These are phyloP conservation scores for Cryptus viduatorius DNA, from an alignment of 2,888 invertebrate species.

Conservation along the genomic window DNA sequence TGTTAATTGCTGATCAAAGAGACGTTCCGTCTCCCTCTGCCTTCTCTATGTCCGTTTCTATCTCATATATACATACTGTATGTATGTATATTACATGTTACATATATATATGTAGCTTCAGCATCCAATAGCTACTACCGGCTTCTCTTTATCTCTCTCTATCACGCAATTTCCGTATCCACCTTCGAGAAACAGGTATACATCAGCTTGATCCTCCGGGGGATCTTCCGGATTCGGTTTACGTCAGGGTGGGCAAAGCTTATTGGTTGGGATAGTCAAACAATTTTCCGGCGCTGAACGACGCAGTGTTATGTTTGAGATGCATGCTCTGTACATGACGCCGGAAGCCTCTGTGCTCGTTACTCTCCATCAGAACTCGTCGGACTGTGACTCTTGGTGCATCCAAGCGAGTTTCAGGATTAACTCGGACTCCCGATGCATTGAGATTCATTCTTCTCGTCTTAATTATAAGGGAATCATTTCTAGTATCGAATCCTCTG, in stretches of 20 bases:
- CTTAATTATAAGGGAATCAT: background rate
- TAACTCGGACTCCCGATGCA: background rate
- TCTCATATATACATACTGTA: constrained; percentile 2
- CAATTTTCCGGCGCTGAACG: constrained; percentile 70
- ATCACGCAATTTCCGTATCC: constrained; percentile 36
- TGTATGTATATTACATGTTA: background rate
- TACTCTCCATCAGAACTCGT: constrained; percentile 49
- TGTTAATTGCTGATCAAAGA: constrained; percentile 81
- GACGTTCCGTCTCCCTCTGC: constrained; percentile 53
- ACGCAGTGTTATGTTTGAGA: constrained; percentile 15
- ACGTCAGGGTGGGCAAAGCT: constrained; percentile 69
- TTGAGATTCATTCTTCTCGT: background rate
- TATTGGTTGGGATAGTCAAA: constrained; percentile 70
- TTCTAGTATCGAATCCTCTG: background rate
- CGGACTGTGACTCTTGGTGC: constrained; percentile 65
- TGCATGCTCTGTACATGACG: constrained; percentile 20
- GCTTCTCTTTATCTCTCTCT: constrained; percentile 33
- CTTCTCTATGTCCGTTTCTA: constrained; percentile 18
- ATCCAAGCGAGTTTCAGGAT: constrained; percentile 61
- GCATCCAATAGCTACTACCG: constrained; percentile 35
- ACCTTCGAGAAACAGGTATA: constrained; percentile 31
- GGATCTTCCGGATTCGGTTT: constrained; percentile 69
- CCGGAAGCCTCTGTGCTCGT: constrained; percentile 16
- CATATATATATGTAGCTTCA: background rate
- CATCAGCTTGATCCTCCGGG: constrained; percentile 16